Evolutionary conservation across 2,797 vertebrate species (phyloP), one percentile per base, ranked within the genome.

Genomic region (Danio aesculapii): DNA sequence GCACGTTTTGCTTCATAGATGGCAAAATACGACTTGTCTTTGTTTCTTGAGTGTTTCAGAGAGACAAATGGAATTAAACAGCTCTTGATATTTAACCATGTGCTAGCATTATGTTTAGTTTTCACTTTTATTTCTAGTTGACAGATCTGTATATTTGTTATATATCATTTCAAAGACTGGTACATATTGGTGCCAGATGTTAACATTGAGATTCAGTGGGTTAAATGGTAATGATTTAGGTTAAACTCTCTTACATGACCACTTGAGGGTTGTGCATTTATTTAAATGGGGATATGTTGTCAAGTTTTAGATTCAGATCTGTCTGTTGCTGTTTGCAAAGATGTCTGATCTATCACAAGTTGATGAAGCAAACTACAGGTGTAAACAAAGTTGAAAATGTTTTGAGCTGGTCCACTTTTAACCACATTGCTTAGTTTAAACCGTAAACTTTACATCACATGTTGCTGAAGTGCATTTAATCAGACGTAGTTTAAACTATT

Each of bases 191-290:
- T 6, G 0, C 3, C 49, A 16, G 13, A 0, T 55, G 30, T 43
- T 71, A 55, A 30, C 11, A 19, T 21, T 43, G 11, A 49, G 10
- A 43, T 55, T 43, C 41, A 12, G 53, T 55, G 6, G 21, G 49
- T 53, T 14, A 16, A 53, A 52, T 50, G n/a, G 14, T 13, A 68
- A 19, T 68, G 17, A 19, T 52, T 75, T 75, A 46, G 41, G 59
- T 74, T 50, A 30, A 44, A 13, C 10, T 63, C 2, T 49, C 21
- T 63, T 52, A 13, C 62, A 19, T 58, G 62, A 7, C 57, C 57
- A 11, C 57, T 74, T 19, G 13, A 49, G 19, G 30, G 13, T 39
- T 8, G 9, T 9, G 10, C 49, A 21, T 50, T 49, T 50, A 21
- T 50, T 49, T 50, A 58, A 41, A 39, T 41, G 21, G 14, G 14